These are phyloP conservation scores for Himalopsyche kuldschensis DNA, from an alignment of 2,888 invertebrate species.

Conservation along the genomic window DNA sequence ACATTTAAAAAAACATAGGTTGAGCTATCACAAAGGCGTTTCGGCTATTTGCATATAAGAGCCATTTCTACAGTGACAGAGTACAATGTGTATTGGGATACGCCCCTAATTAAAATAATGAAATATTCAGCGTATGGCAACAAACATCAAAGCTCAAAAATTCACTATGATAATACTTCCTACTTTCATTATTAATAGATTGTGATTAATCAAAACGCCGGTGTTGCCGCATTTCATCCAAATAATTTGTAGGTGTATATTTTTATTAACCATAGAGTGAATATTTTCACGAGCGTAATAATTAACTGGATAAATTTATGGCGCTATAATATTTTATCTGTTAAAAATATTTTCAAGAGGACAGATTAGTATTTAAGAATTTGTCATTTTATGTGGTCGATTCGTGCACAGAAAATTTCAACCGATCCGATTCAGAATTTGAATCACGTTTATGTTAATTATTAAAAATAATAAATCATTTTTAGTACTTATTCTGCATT, in stretches of 20 bases:
- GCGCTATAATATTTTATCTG: background rate
- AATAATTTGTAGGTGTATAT: constrained; percentile 4
- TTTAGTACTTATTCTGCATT: too few relatives aligned
- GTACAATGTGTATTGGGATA: constrained; percentile 7
- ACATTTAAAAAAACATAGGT: background rate
- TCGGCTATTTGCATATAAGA: constrained; percentile 17
- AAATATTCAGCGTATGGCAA: constrained; percentile 17
- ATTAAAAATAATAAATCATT: too few relatives aligned
- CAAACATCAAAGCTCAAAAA: constrained; percentile 21
- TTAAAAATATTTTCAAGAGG: background rate
- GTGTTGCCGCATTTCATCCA: background rate
- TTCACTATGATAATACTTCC: constrained; percentile 1
- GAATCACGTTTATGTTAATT: too few relatives aligned
- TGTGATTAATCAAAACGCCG: constrained; percentile 27
- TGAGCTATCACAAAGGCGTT: background rate
- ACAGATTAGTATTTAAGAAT: background rate
- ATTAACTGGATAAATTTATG: constrained; percentile 3
- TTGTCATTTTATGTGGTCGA: background rate
- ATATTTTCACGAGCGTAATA: constrained; percentile 20
- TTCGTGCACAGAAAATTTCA: background rate
- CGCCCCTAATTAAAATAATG: constrained; percentile 35
- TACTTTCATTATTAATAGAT: constrained; percentile 29
- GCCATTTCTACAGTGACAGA: background rate
- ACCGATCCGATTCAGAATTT: too few relatives aligned
- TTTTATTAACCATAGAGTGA: constrained; percentile 11